Percentiles rank a stretch among this genome's conserved stretches.
Conservation (phyloP, 1,140 invertebrate genomes). For the Sarcophaga peregrina region DNA sequence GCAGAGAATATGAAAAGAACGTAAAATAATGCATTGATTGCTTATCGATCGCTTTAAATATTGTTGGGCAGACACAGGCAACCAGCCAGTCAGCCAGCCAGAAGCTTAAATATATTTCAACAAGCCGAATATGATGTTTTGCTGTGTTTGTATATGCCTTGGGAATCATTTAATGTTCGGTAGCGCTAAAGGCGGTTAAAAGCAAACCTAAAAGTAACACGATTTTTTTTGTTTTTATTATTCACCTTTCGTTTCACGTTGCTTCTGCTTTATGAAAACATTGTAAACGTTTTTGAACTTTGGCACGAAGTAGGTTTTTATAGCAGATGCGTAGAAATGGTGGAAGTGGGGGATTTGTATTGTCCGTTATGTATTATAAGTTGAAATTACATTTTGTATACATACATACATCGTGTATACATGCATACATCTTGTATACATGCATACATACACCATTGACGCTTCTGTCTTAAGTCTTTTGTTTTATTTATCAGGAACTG, state of each 20-base stretch:
- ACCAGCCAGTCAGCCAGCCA: not conserved
- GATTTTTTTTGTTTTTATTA: not conserved
- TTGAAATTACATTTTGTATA: too few relatives aligned
- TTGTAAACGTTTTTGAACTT: not conserved
- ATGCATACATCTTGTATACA: too few relatives aligned
- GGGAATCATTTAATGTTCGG: constrained; percentile 16
- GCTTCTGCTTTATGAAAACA: not conserved
- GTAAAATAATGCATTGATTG: constrained; percentile 46
- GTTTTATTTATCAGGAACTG: too few relatives aligned
- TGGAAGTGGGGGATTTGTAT: not conserved
- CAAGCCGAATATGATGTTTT: not conserved
- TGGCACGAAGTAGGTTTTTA: not conserved
- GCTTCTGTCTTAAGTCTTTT: too few relatives aligned
- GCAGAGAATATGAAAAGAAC: constrained; percentile 32
- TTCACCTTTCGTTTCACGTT: not conserved
- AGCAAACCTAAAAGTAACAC: constrained; percentile 23
- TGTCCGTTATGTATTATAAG: too few relatives aligned
- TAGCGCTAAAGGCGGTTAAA: constrained; percentile 35
- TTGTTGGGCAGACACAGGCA: not conserved
- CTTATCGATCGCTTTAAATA: constrained; percentile 44
- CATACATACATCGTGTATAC: too few relatives aligned
- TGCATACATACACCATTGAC: too few relatives aligned
- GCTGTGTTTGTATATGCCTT: not conserved
- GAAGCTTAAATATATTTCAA: constrained; percentile 33
- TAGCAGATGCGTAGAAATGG: not conserved